Conservation (phyloP, 2,888 invertebrate genomes). For the Dugesia japonica region DNA sequence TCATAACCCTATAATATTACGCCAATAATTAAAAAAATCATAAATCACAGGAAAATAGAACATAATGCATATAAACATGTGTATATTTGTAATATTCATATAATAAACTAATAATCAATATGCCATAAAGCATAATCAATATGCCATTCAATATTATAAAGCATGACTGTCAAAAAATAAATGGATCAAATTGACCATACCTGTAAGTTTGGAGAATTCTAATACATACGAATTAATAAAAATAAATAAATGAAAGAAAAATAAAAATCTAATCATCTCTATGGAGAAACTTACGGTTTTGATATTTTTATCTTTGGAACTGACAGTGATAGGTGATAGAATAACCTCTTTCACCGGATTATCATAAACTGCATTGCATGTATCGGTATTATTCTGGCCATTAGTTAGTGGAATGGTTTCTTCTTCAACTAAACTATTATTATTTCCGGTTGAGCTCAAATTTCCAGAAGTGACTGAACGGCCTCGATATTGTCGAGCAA, state of each 20-base stretch:
- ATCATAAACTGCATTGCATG: background rate
- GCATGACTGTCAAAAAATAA: background rate
- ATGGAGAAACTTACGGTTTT: constrained; percentile 20
- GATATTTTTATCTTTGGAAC: constrained; percentile 21
- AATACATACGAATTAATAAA: background rate
- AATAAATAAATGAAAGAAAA: background rate
- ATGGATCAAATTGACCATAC: background rate
- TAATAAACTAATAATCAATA: too few species aligned
- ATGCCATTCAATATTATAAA: background rate
- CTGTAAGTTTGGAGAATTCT: background rate
- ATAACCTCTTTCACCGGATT: background rate
- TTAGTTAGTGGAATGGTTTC: background rate
- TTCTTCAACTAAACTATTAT: constrained; percentile 16
- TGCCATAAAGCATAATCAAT: too few species aligned
- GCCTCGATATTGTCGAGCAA: constrained; percentile 6
- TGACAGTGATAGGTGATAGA: constrained; percentile 27
- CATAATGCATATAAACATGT: background rate
- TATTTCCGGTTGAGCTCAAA: background rate
- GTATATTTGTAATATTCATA: too few species aligned
- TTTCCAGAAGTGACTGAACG: background rate
- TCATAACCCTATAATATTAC: too few species aligned
- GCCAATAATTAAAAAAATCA: too few species aligned
- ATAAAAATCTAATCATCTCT: background rate
- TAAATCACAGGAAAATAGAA: background rate
- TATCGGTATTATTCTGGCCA: background rate